Base-by-base conservation (phyloP, 1,140 invertebrate genomes). In the Pogonomyrmex barbatus region DNA sequence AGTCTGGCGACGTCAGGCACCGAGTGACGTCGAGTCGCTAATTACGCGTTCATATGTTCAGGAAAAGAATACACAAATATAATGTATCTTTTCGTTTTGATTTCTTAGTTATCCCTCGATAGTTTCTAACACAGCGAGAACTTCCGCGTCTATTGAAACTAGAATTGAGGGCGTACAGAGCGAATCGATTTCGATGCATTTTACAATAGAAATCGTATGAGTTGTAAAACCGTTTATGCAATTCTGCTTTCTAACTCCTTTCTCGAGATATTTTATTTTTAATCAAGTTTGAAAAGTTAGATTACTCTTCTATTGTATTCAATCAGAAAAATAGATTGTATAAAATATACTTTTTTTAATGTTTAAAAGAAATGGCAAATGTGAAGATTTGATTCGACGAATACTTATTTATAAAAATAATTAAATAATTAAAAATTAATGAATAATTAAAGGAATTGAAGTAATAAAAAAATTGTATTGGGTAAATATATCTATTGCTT, bases 141-240 rank as follows among this genome's bases (percentile, higher is more conserved):
- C 54, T 42, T 24, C 24, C 6, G 52, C 24, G 17, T 30, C 36
- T 42, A 30, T 42, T 75, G 54, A 75, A 75, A 75, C 4, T 75
- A 24, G 52, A 58, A 75, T 75, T 24, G 36, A 42, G 24, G 12
- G 24, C 24, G 24, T 58, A 42, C 36, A 60, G 17, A 36, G 1
- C 36, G 54, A 58, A 30, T 58, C 54, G 36, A 60, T 75, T 75
- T 60, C 39, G 39, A 75, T 75, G 39, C 24, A 75, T 75, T 45
- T 58, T 75, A 24, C 54, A 60, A 4, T 58, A 6, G 12, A 42
- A 42, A 2, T 4, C 36, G 12, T n/a, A 2, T 50, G 6, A 45
- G 24, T 12, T 5, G n/a, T 45, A 58, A n/a, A 30, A 75, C 1
- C 17, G 39, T 73, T 73, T 2, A 58, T 58, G 9, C 10, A 75